Conservation (phyloP, 2,888 invertebrate genomes). For the Oxyscelio sp. region DNA sequence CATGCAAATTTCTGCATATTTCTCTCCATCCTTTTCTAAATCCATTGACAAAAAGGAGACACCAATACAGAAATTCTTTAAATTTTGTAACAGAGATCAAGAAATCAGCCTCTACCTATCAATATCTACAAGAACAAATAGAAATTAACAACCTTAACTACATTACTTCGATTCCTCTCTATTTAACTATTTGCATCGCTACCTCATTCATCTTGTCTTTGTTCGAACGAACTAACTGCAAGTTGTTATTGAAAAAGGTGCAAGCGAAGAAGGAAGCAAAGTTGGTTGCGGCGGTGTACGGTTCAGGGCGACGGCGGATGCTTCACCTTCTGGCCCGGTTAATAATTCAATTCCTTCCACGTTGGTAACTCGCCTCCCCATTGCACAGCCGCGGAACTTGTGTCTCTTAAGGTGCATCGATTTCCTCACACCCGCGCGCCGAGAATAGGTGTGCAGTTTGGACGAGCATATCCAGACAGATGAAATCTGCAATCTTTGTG, state of each 20-base stretch:
- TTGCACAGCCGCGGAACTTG: constrained; percentile 77
- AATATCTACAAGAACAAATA: no score
- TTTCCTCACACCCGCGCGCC: constrained; percentile 82
- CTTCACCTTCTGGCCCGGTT: constrained; percentile 87
- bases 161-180: constrained; percentile 26
- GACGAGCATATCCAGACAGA: constrained; percentile 86
- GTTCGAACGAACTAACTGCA: neutral
- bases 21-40: no score
- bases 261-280: constrained; percentile 19
- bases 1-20: no score
- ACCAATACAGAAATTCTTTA: no score
- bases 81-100: no score
- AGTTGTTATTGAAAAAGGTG: constrained; percentile 29
- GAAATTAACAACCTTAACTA: no score
- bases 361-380: constrained; percentile 79
- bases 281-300: constrained; percentile 30
- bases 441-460: constrained; percentile 81
- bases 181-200: constrained; percentile 12
- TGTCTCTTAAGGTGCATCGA: constrained; percentile 87
- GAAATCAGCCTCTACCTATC: no score
- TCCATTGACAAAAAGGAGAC: no score
- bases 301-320: constrained; percentile 69
- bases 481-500: constrained; percentile 78
- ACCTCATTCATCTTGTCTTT: neutral
- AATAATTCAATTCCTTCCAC: constrained; percentile 88